Conservation (phyloP, 2,888 invertebrate species). For the Pollenia angustigena region DNA sequence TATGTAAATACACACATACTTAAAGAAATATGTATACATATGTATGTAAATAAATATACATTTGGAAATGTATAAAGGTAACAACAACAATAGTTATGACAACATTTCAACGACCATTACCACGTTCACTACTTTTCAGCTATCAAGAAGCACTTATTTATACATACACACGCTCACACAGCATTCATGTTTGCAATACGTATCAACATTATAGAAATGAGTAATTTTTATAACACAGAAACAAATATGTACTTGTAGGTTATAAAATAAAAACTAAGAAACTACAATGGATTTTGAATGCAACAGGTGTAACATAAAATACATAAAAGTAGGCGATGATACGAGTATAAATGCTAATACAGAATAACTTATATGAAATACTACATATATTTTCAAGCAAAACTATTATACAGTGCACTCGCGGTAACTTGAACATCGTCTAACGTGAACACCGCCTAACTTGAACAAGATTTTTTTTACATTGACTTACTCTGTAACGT, state of each 20-base stretch:
- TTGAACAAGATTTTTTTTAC: no score
- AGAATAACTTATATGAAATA: neutral
- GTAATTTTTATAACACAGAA: neutral
- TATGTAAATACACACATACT: neutral
- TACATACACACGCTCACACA: neutral
- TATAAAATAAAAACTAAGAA: constrained; percentile 4
- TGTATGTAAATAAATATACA: neutral
- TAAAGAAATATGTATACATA: neutral
- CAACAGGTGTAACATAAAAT: constrained; percentile 54
- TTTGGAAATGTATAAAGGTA: constrained; percentile 31
- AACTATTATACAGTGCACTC: no score
- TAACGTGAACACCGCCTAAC: no score
- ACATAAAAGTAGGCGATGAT: neutral
- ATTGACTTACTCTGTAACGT: no score
- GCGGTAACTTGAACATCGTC: no score
- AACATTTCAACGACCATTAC: constrained; percentile 32
- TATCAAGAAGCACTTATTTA: neutral
- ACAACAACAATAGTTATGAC: constrained; percentile 50
- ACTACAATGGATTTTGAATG: constrained; percentile 21
- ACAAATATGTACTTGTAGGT: constrained; percentile 15
- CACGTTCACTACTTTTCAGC: neutral
- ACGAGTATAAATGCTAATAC: neutral
- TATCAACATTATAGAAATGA: neutral
- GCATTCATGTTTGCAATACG: neutral
- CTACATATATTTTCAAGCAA: no score